Conservation (phyloP, 2,113 vertebrate genomes). For the Climacteris rufus region DNA sequence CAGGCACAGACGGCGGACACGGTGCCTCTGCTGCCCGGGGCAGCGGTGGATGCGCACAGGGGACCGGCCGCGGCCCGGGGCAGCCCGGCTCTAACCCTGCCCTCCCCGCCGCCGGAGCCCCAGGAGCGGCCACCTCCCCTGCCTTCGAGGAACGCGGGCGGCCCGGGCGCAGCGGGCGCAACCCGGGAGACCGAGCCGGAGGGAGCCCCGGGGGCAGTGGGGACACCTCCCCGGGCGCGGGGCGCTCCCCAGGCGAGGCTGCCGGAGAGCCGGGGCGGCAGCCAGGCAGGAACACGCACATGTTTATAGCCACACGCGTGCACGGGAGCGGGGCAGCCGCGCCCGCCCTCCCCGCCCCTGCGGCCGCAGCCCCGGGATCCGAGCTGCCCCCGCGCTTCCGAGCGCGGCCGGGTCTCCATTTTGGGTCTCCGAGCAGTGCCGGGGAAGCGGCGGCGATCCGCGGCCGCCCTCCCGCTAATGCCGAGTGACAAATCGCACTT, state of each 20-base stretch:
- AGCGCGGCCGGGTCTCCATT: not conserved
- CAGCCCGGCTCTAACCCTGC: constrained; percentile 40
- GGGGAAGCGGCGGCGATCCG: constrained; percentile 55
- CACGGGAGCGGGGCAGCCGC: not conserved
- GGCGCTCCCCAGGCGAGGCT: not conserved
- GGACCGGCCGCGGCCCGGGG: constrained; percentile 13
- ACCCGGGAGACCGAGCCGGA: not conserved
- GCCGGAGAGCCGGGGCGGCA: not conserved
- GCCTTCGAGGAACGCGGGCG: not conserved
- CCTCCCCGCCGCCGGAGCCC: constrained; percentile 39
- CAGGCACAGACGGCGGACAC: not conserved
- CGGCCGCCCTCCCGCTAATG: constrained; percentile 46
- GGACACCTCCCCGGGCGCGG: not conserved
- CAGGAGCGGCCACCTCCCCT: not conserved
- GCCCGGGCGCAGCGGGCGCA: not conserved
- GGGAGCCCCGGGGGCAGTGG: not conserved
- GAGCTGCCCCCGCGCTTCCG: not conserved
- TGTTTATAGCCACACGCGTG: not conserved
- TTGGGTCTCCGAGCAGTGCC: constrained; percentile 31
- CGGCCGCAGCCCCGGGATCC: not conserved
- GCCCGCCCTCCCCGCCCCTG: not conserved
- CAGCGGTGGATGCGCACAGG: not conserved
- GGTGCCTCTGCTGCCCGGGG: not conserved
- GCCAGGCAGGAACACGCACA: not conserved
- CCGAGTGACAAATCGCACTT: constrained; percentile 75